phyloP scores from a whole-genome alignment of 2,113 vertebrate genomes.

The Hemicordylus capensis region DNA sequence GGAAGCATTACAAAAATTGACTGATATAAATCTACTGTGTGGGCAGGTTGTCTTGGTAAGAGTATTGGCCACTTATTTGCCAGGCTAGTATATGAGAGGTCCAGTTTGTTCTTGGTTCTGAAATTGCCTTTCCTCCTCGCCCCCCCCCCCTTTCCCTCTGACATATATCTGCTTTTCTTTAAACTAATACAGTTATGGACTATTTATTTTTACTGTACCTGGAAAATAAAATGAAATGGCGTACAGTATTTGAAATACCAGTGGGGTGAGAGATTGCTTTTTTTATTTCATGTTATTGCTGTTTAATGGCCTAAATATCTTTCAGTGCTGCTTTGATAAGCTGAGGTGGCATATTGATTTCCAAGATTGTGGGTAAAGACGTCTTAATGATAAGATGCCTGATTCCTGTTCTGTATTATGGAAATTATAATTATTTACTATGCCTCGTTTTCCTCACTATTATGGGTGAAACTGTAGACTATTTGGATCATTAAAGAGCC shows the following conservation, averaged over 20 bases:
- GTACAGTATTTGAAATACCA: neutral
- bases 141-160: too few relatives aligned
- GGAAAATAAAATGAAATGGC: constrained; percentile 25
- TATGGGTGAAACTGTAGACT: constrained; percentile 1
- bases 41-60: neutral
- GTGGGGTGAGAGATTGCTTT: constrained; percentile 21
- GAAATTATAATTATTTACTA: constrained; percentile 10
- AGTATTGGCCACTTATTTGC: neutral
- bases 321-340: constrained; percentile 20
- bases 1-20: neutral
- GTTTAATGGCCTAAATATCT: constrained; percentile 35
- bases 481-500: too few relatives aligned
- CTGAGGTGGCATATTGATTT: constrained; percentile 34
- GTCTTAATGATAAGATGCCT: neutral
- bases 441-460: neutral
- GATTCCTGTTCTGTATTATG: neutral
- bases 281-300: constrained; percentile 42
- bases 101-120: constrained; percentile 10
- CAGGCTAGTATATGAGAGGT: neutral
- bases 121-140: neutral
- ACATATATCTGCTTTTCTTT: neutral
- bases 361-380: constrained; percentile 13
- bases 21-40: neutral
- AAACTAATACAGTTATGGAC: constrained; percentile 3
- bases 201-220: constrained; percentile 28